Percentiles rank a stretch among this genome's conserved stretches.
phyloP scores from a whole-genome alignment of 2,113 vertebrate genomes.

The Strix aluco region DNA sequence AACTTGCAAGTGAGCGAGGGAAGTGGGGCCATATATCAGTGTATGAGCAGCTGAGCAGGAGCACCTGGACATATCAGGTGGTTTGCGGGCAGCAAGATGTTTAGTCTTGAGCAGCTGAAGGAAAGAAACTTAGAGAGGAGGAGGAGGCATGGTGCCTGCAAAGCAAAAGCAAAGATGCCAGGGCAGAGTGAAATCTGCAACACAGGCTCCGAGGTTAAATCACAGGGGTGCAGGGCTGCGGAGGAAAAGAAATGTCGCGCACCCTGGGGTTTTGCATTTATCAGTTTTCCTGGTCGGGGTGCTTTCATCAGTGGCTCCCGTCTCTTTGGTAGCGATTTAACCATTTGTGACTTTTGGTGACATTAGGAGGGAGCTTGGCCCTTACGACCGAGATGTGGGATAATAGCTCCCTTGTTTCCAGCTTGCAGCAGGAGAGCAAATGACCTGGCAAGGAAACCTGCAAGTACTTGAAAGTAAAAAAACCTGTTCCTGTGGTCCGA shows the following conservation, averaged over 20 bases:
- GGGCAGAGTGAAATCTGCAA: background rate
- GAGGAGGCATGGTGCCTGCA: background rate
- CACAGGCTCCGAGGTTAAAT: rapidly evolving
- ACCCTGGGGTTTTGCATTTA: background rate
- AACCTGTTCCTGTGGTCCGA: background rate
- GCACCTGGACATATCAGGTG: background rate
- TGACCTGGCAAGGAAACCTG: background rate
- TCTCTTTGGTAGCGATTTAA: background rate
- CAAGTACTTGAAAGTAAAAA: background rate
- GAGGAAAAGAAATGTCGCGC: background rate
- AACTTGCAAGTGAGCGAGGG: background rate
- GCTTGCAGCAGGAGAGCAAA: background rate
- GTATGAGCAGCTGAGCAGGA: background rate
- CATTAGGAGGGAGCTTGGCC: background rate
- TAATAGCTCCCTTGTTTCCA: slow-evolving; percentile 49
- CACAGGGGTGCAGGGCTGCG: rapidly evolving
- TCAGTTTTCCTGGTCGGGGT: rapidly evolving
- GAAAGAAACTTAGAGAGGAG: background rate
- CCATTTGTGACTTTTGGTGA: background rate
- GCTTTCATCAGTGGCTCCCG: background rate
- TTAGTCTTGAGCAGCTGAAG: background rate
- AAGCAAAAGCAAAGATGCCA: background rate
- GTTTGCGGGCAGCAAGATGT: background rate
- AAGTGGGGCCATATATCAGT: rapidly evolving
- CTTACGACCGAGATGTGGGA: rapidly evolving